Conservation (phyloP, 2,113 vertebrate species). For the Nansenia antarctica region DNA sequence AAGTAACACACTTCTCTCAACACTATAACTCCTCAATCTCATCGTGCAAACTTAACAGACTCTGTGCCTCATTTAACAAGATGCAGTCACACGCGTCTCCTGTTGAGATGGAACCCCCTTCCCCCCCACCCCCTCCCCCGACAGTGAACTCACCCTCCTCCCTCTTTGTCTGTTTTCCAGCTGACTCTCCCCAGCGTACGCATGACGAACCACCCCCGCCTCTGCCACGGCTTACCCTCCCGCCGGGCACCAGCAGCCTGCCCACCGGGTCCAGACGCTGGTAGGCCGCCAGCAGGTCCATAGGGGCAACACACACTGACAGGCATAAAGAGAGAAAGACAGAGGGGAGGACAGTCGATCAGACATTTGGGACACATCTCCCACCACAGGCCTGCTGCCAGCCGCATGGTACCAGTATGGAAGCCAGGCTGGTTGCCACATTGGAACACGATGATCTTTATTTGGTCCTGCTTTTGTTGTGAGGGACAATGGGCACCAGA, state of each 20-base stretch:
- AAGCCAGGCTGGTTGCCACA: not conserved
- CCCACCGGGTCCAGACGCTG: slow-evolving; percentile 25
- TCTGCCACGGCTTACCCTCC: not conserved
- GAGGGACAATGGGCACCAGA: slow-evolving; percentile 2
- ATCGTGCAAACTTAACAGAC: not conserved
- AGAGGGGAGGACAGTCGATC: not conserved
- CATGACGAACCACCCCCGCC: slow-evolving; percentile 4
- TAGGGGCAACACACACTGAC: slow-evolving; percentile 1
- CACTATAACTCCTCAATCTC: no score
- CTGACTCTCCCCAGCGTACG: slow-evolving; percentile 14
- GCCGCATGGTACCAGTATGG: slow-evolving; percentile 12
- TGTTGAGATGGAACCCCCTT: not conserved
- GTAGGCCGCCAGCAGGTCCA: slow-evolving; percentile 24
- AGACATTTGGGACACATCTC: not conserved
- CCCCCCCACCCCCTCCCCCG: not conserved
- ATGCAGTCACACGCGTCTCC: not conserved
- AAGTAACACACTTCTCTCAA: no score
- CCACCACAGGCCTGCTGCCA: slow-evolving; percentile 19
- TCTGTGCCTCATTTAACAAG: no score
- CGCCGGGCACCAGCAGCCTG: not conserved
- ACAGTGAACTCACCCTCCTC: not conserved
- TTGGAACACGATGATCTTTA: slow-evolving; percentile 7
- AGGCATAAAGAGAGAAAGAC: slow-evolving; percentile 16
- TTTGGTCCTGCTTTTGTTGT: not conserved
- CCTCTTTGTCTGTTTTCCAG: slow-evolving; percentile 37